A percentile compares a stretch with the other conserved stretches of the same genome.
These are phyloP conservation scores for Danio rerio DNA, from an alignment of 2,113 vertebrate species.

Conservation along the genomic window DNA sequence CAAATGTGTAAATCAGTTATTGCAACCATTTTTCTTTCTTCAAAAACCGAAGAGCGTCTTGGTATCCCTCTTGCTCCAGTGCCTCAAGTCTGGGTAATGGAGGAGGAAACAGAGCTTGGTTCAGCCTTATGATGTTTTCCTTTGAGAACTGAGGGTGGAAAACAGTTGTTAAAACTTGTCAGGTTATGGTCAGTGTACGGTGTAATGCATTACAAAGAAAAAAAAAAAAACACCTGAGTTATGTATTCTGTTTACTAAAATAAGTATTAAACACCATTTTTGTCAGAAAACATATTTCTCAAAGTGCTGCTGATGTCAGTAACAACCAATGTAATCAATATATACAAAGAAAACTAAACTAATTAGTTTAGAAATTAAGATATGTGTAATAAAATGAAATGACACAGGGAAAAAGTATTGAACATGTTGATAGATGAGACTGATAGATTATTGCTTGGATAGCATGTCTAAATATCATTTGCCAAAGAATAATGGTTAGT, in stretches of 20 bases:
- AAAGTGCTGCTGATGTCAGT: too few relatives aligned
- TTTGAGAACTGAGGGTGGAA: conserved; percentile 77
- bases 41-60: conserved; percentile 81
- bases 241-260: not conserved
- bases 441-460: too few relatives aligned
- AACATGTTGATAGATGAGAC: too few relatives aligned
- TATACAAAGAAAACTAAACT: too few relatives aligned
- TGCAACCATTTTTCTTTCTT: conserved; percentile 80
- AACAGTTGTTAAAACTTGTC: conserved; percentile 14
- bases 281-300: too few relatives aligned
- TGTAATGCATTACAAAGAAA: not conserved
- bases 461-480: too few relatives aligned
- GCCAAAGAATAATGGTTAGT: too few relatives aligned
- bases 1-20: conserved; percentile 51
- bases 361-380: too few relatives aligned
- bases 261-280: too few relatives aligned
- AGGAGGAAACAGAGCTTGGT: conserved; percentile 85
- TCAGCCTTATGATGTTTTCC: conserved; percentile 83
- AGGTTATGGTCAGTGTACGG: not conserved
- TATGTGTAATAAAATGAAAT: too few relatives aligned
- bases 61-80: conserved; percentile 79
- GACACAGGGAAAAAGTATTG: too few relatives aligned
- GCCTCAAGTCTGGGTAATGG: conserved; percentile 70
- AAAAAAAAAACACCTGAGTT: not conserved
- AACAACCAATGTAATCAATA: too few relatives aligned